Evolutionary conservation across 2,888 invertebrate species (phyloP), one percentile per base, ranked within the genome.

Genomic region (Drosophila prolongata): DNA sequence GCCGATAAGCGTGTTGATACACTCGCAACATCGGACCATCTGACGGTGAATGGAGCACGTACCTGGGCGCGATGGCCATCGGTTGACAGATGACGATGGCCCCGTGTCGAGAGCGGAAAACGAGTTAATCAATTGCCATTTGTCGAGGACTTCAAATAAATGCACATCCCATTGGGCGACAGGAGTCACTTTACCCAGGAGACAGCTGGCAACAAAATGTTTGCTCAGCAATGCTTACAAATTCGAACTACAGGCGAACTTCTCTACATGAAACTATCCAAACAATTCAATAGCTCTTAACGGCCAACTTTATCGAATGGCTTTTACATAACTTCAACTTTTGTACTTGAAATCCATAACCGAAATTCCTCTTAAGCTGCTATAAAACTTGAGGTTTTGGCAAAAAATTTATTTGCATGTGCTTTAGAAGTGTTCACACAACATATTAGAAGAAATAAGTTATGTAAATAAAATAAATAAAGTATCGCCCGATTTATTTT

Each of bases 61-160:
- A 56, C 55, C 40, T 59, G 44, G 47, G n/a, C 44, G 10, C 13
- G 8, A 10, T 8, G 44, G 44, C 10, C 47, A 47, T 47, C 30
- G 34, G 34, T 35, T 49, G 35, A 38, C 56, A 43, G 42, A 30
- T 42, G 54, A 55, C 24, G 56, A 52, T 43, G 13, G 30, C 11
- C 16, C 8, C 0, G 14, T 14, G n/a, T 35, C 19, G 61, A 4
- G 11, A 38, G 50, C 38, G 43, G 40, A 14, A 42, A 43, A 50
- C 58, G 42, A 42, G 67, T 65, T 80, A 69, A 84, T 82, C 79
- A 84, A 79, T 79, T 68, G 73, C 57, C 65, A 75, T 60, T 72
- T 68, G 58, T 44, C 46, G 37, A 62, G 64, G 47, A 62, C 62
- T 62, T 42, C 24, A 54, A 62, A 77, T 53, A 70, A 66, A 77